Evolutionary conservation across 2,113 vertebrate species (phyloP).

Genomic region (Oreochromis niloticus): DNA sequence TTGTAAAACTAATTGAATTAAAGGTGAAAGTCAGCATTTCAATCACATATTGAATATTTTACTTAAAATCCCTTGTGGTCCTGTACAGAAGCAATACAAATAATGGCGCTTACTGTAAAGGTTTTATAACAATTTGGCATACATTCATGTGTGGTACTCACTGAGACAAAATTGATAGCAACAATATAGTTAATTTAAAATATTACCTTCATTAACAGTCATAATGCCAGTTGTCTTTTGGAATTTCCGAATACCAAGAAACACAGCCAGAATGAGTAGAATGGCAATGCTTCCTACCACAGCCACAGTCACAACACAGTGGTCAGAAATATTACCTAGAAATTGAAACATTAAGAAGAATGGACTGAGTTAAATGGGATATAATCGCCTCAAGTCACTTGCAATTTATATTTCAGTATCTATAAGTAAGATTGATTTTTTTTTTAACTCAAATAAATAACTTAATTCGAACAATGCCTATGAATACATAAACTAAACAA

Average conservation of each 20-base stretch:
- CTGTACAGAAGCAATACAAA: neutral
- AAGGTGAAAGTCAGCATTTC: neutral
- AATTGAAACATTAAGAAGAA: too few relatives aligned
- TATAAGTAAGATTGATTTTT: too few relatives aligned
- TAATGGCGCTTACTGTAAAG: rapidly evolving
- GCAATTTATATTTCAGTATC: too few relatives aligned
- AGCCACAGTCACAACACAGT: neutral
- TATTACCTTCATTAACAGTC: too few relatives aligned
- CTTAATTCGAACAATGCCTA: neutral
- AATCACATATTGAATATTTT: neutral
- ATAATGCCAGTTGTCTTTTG: neutral
- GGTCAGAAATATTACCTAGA: too few relatives aligned
- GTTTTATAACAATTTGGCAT: neutral
- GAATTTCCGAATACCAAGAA: neutral
- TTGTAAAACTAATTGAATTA: neutral
- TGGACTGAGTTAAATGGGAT: too few relatives aligned
- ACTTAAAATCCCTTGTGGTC: neutral
- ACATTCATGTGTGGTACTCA: neutral
- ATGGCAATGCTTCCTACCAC: neutral
- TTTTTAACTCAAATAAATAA: neutral
- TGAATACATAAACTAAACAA: neutral
- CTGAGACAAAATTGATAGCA: neutral
- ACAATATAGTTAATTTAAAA: neutral
- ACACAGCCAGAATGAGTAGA: neutral
- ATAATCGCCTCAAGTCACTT: too few relatives aligned